These are phyloP conservation scores for Malacoraja senta DNA, from an alignment of 2,797 vertebrate species.

Conservation along the genomic window DNA sequence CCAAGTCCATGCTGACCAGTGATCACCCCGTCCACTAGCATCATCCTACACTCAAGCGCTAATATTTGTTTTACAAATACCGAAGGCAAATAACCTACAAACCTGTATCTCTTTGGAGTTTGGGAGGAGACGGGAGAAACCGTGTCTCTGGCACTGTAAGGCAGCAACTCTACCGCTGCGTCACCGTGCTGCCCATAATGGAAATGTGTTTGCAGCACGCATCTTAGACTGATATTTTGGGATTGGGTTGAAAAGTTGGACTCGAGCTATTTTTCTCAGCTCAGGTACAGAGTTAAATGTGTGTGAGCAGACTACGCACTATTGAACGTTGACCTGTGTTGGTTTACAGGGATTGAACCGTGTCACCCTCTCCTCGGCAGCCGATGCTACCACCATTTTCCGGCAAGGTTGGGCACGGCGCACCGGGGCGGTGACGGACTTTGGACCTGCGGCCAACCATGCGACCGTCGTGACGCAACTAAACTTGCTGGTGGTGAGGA, in stretches of 20 bases:
- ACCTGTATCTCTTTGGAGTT: too few species aligned
- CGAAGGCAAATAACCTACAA: too few species aligned
- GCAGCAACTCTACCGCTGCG: too few species aligned
- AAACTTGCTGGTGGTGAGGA: constrained; percentile 27
- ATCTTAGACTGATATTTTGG: background rate
- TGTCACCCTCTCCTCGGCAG: constrained; percentile 28
- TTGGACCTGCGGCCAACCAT: background rate
- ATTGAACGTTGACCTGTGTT: background rate
- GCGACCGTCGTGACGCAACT: constrained; percentile 21
- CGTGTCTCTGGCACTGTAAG: too few species aligned
- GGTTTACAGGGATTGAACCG: constrained; percentile 33
- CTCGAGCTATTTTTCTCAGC: background rate
- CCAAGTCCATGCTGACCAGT: too few species aligned
- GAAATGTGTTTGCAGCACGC: background rate
- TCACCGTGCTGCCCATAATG: background rate
- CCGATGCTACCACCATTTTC: constrained; percentile 24
- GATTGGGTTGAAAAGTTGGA: background rate
- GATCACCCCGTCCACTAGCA: too few species aligned
- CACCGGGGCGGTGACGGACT: background rate
- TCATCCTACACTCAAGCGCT: too few species aligned
- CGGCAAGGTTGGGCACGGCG: constrained; percentile 15
- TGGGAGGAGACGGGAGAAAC: too few species aligned
- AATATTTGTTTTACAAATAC: too few species aligned
- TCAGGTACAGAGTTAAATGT: background rate
- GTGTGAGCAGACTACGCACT: background rate